phyloP scores from a whole-genome alignment of 2,888 invertebrate species.

The Drosophila ochracea region DNA sequence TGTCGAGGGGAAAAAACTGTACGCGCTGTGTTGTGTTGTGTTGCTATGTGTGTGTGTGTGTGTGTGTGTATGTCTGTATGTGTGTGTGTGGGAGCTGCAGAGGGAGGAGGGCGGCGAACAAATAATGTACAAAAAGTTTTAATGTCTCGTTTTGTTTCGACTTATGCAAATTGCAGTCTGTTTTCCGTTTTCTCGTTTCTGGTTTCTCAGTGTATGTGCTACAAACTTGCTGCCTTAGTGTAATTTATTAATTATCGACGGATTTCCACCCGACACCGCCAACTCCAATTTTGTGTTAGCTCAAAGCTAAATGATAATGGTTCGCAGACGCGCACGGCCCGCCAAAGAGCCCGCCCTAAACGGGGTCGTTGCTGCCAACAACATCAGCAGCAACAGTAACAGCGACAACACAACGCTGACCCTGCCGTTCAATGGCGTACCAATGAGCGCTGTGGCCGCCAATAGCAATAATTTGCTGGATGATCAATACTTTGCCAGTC shows the following conservation, averaged over 20 bases:
- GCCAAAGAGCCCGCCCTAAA: conserved; percentile 58
- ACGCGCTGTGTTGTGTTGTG: conserved; percentile 51
- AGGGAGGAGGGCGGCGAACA: conserved; percentile 27
- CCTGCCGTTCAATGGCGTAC: conserved; percentile 46
- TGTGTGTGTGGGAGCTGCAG: conserved; percentile 36
- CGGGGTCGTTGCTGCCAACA: conserved; percentile 24
- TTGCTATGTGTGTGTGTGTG: conserved; percentile 3
- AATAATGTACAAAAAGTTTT: conserved; percentile 55
- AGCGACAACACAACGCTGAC: conserved; percentile 21
- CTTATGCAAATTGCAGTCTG: conserved; percentile 70
- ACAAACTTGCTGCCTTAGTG: conserved; percentile 51
- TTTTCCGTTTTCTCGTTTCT: conserved; percentile 35
- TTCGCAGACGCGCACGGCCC: conserved; percentile 78
- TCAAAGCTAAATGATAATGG: conserved; percentile 73
- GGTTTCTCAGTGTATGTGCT: conserved; percentile 42
- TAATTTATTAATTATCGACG: conserved; percentile 48
- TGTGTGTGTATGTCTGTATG: not conserved
- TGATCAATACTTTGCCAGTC: conserved; percentile 85
- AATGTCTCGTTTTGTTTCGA: conserved; percentile 63
- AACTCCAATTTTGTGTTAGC: conserved; percentile 17
- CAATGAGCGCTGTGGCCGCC: conserved; percentile 43
- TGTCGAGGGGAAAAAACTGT: conserved; percentile 77
- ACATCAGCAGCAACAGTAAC: conserved; percentile 3
- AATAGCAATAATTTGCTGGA: conserved; percentile 72
- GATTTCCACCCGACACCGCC: conserved; percentile 29